Percentiles rank a stretch among this genome's conserved stretches.
Conservation (phyloP, 2,888 invertebrate species). For the Resseliella maxima region DNA sequence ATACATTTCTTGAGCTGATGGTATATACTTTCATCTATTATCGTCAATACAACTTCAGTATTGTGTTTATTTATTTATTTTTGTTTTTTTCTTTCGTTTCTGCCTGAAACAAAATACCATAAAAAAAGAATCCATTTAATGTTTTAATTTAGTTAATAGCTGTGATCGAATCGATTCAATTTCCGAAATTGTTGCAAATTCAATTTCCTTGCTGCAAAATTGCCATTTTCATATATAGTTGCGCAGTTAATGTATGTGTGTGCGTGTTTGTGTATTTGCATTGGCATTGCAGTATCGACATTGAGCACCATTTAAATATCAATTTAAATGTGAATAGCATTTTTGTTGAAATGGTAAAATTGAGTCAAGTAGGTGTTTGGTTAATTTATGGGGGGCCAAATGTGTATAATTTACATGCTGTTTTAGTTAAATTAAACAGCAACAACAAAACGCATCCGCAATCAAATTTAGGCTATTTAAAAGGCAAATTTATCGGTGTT, state of each 20-base stretch:
- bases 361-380: slow-evolving; percentile 7
- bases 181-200: background rate
- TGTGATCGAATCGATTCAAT: background rate
- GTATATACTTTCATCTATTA: too few species aligned
- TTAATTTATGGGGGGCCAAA: slow-evolving; percentile 5
- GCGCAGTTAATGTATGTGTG: background rate
- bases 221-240: too few species aligned
- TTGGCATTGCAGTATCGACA: background rate
- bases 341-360: background rate
- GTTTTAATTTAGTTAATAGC: background rate
- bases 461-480: background rate
- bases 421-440: too few species aligned
- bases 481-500: background rate
- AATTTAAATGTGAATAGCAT: background rate
- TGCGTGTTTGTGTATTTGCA: background rate
- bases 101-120: background rate
- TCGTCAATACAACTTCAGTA: too few species aligned
- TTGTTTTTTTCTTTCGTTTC: background rate
- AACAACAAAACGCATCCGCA: background rate
- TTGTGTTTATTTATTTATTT: background rate
- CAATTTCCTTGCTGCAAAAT: background rate
- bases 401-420: background rate
- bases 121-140: too few species aligned
- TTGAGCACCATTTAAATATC: background rate
- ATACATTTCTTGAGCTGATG: too few species aligned